Evolutionary conservation across 2,797 vertebrate species (phyloP).

Genomic region (Spheniscus humboldti): DNA sequence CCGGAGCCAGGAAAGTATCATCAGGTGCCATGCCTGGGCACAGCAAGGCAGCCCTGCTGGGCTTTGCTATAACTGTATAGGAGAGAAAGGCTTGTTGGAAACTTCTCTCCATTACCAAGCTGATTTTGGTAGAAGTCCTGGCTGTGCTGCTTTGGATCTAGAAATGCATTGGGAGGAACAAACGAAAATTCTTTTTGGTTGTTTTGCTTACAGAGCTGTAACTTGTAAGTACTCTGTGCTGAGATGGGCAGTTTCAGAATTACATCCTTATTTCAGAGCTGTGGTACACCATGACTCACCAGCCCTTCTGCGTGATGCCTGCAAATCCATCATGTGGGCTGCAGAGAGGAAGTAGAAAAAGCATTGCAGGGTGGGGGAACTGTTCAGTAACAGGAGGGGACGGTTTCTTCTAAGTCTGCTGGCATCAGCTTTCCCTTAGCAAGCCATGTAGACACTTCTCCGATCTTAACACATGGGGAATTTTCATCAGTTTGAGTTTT

Average conservation of each 20-base stretch:
- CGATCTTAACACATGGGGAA: not conserved
- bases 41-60: not conserved
- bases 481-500: not conserved
- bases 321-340: not conserved
- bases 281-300: slow-evolving; percentile 36
- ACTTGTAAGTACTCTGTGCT: not conserved
- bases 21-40: not conserved
- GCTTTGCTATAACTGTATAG: not conserved
- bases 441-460: not conserved
- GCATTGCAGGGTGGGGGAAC: not conserved
- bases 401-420: not conserved
- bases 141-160: not conserved
- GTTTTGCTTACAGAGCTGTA: not conserved
- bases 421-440: not conserved
- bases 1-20: slow-evolving; percentile 8
- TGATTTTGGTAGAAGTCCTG: not conserved
- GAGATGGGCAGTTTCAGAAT: slow-evolving; percentile 17
- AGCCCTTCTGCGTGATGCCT: not conserved
- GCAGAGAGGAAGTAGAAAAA: slow-evolving; percentile 4
- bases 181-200: not conserved
- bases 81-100: not conserved
- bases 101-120: not conserved
- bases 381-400: not conserved
- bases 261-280: slow-evolving; percentile 22
- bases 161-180: not conserved